A percentile compares a stretch with the other conserved stretches of the same genome.
Evolutionary conservation across 37 sponge, comb jelly and placozoan genomes (phyloP).

Genomic region (Chondrilla cf. caribensis): DNA sequence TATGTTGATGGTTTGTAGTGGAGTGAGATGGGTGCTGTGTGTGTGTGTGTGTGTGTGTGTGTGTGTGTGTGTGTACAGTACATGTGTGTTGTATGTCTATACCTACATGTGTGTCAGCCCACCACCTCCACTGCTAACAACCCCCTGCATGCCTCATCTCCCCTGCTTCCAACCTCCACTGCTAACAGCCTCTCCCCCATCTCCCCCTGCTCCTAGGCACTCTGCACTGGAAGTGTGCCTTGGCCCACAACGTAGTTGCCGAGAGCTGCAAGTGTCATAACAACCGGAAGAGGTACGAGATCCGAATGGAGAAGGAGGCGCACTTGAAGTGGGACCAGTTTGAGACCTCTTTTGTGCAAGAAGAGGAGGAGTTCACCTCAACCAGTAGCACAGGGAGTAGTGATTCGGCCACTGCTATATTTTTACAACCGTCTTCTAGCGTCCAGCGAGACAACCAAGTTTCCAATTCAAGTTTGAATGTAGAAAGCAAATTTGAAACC

Average conservation of each 20-base stretch:
- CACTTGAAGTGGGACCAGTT: conserved; percentile 17
- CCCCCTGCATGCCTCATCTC: no score
- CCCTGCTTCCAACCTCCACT: no score
- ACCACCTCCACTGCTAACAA: no score
- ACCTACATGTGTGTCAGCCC: not conserved
- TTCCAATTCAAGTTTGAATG: not conserved
- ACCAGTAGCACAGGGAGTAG: not conserved
- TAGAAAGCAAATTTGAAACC: not conserved
- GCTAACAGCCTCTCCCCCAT: no score
- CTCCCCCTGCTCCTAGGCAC: no score
- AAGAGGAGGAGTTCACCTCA: not conserved
- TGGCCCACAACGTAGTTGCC: conserved; percentile 34
- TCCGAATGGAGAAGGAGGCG: conserved; percentile 35
- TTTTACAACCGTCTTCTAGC: not conserved
- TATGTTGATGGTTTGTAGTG: not conserved
- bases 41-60: conserved; percentile 18
- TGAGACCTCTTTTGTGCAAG: not conserved
- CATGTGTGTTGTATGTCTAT: not conserved
- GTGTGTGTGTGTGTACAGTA: not conserved
- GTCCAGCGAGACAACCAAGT: not conserved
- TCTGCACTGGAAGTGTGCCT: conserved; percentile 30
- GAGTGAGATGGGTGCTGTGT: conserved; percentile 11
- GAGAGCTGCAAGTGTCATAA: conserved; percentile 13
- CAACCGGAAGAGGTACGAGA: conserved; percentile 33
- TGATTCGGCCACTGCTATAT: conserved; percentile 16